These are phyloP conservation scores for Beroe forskalii DNA, from an alignment of 37 sponge, comb jelly and placozoan species.

Conservation along the genomic window DNA sequence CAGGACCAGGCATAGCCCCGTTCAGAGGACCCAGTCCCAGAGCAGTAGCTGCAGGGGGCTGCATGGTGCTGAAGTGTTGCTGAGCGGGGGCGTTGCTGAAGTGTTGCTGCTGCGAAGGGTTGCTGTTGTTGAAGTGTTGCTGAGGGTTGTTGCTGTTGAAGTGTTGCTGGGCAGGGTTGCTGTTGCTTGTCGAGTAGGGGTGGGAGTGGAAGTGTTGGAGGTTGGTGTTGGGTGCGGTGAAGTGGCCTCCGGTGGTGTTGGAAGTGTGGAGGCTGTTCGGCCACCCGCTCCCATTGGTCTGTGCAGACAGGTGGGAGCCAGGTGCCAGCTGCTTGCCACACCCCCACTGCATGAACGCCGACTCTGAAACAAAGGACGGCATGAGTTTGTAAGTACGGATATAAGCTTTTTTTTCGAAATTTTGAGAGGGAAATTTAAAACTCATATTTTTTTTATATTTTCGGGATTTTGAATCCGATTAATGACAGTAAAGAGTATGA, in stretches of 20 bases:
- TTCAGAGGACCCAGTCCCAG: not conserved
- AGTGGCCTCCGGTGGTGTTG: not conserved
- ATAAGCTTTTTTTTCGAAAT: no score
- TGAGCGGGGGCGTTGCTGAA: not conserved
- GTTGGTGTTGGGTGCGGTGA: not conserved
- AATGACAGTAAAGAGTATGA: no score
- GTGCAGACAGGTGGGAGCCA: slow-evolving; percentile 19
- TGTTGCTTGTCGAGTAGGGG: not conserved
- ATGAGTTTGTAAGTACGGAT: no score
- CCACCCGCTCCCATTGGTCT: not conserved
- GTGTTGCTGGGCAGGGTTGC: slow-evolving; percentile 8
- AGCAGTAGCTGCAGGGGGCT: not conserved
- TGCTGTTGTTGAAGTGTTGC: slow-evolving; percentile 4
- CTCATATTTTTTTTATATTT: no score
- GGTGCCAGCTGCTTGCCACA: slow-evolving; percentile 47
- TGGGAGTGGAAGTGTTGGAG: slow-evolving; percentile 20
- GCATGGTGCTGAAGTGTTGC: not conserved
- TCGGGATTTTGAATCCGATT: no score
- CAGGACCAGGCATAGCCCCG: not conserved
- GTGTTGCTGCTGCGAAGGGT: not conserved
- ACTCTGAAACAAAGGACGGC: slow-evolving; percentile 20
- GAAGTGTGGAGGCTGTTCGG: not conserved
- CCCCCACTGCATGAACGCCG: slow-evolving; percentile 56
- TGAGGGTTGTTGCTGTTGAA: slow-evolving; percentile 4
- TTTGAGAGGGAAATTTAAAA: no score